Evolutionary conservation across 1,140 invertebrate genomes (phyloP), one percentile per base, ranked within the genome.

Genomic region (Sitobion miscanthi): DNA sequence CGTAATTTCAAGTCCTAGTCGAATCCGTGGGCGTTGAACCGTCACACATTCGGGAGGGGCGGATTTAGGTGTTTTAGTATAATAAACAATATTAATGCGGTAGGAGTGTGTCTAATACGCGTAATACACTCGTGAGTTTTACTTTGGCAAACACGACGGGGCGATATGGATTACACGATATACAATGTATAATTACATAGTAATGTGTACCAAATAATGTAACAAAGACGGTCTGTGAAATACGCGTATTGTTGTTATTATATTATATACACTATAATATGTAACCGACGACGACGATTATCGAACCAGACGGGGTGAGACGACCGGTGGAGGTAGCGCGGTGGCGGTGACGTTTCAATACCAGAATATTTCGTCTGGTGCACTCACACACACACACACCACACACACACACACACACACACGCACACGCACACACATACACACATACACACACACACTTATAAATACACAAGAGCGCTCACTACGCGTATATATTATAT

Each of bases 331-430:
- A 30, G 62, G 77, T 57, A 35, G 23, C 45, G 45, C 14, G 47
- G 30, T 23, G 90, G 45, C 21, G 69, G 91, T 93, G 82, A 93
- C 91, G 91, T 93, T 85, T 93, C 91, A 83, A 85, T 93, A 93
- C n/a, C 49, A 86, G 49, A 86, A 86, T 42, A 83, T 93, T 93
- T 54, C 77, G 91, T 93, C 91, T 93, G 91, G 49, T n/a, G 35
- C 21, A 25, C 52, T 45, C 52, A 23, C 45, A 11, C 23, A 62
- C 52, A 23, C 42, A 2, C n/a, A n/a, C n/a, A n/a, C n/a, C 23
- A 62, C 52, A 23, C 42, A 2, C 21, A 25, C 52, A 30, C 52
- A 23, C 45, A 11, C 23, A 62, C 52, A 23, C 42, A 2, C 21
- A 47, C 42, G 47, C 83, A 30, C 5, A 42, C 11, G 54, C 54